Evolutionary conservation across 2,888 invertebrate genomes (phyloP).

Genomic region (Antitype chi): DNA sequence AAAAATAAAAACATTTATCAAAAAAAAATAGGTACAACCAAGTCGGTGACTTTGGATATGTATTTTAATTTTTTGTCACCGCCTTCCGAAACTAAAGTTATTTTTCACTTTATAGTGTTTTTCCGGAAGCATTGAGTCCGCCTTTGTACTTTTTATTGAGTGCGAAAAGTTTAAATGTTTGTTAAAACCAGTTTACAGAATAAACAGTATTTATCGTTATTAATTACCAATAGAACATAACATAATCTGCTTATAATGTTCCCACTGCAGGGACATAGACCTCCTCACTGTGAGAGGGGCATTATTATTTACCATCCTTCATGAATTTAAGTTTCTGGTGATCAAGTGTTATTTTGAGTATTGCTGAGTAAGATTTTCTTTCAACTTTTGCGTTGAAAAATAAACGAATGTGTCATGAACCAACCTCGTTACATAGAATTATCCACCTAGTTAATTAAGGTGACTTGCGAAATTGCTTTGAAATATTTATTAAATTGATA

Average conservation of each 20-base stretch:
- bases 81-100: too few species aligned
- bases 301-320: not conserved
- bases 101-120: too few species aligned
- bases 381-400: not conserved
- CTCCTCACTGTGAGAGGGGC: too few species aligned
- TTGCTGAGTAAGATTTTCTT: conserved; percentile 2
- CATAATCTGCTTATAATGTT: too few species aligned
- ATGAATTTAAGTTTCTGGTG: conserved; percentile 1
- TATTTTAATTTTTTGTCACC: too few species aligned
- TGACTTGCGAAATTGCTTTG: conserved; percentile 32
- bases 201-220: too few species aligned
- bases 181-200: not conserved
- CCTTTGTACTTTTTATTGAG: too few species aligned
- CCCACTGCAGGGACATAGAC: too few species aligned
- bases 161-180: not conserved
- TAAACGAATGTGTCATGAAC: conserved; percentile 20
- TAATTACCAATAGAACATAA: not conserved
- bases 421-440: conserved; percentile 15
- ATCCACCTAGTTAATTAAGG: conserved; percentile 20
- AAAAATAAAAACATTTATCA: too few species aligned
- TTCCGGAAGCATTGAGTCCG: too few species aligned
- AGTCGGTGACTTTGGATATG: too few species aligned
- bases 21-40: too few species aligned
- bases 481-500: conserved; percentile 8
- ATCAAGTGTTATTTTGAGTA: not conserved